These are phyloP conservation scores for Actinostola sp. DNA, from an alignment of 92 coral and sea anemone genomes.

Conservation along the genomic window DNA sequence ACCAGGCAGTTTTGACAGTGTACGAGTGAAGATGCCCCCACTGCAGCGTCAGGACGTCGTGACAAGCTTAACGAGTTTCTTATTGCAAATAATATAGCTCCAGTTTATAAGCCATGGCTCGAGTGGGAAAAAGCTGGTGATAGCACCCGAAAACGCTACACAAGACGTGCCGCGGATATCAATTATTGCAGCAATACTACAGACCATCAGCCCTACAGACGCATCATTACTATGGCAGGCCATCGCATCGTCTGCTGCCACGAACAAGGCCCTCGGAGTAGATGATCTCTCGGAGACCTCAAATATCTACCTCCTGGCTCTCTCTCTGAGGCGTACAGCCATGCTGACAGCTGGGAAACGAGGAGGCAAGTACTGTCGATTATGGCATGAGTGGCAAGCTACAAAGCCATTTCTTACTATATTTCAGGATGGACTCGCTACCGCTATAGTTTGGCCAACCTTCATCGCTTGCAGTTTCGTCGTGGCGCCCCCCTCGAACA, in stretches of 20 bases:
- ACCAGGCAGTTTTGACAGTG: no score
- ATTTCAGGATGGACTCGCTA: constrained; percentile 10
- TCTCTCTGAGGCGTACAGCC: constrained; percentile 5
- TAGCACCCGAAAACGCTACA: constrained; percentile 29
- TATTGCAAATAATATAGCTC: constrained; percentile 19
- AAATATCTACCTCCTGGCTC: constrained; percentile 9
- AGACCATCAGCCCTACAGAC: constrained; percentile 21
- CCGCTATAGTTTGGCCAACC: constrained; percentile 7
- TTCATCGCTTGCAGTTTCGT: constrained; percentile 10
- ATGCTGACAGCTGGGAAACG: constrained; percentile 19
- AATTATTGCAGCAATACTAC: constrained; percentile 21
- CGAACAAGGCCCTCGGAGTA: constrained; percentile 18
- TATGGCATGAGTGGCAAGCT: constrained; percentile 21
- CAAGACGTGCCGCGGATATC: constrained; percentile 19
- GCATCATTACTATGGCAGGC: constrained; percentile 26
- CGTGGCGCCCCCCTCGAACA: neutral
- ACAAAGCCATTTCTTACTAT: neutral
- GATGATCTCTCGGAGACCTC: neutral
- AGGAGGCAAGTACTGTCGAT: constrained; percentile 17
- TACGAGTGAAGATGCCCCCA: neutral
- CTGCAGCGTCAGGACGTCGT: neutral
- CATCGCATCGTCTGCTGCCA: constrained; percentile 17
- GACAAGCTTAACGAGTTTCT: constrained; percentile 26
- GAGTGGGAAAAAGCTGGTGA: constrained; percentile 26
- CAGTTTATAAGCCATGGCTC: constrained; percentile 30